Evolutionary conservation across 2,888 invertebrate genomes (phyloP), one percentile per base, ranked within the genome.

Genomic region (Trachelus tabidus): DNA sequence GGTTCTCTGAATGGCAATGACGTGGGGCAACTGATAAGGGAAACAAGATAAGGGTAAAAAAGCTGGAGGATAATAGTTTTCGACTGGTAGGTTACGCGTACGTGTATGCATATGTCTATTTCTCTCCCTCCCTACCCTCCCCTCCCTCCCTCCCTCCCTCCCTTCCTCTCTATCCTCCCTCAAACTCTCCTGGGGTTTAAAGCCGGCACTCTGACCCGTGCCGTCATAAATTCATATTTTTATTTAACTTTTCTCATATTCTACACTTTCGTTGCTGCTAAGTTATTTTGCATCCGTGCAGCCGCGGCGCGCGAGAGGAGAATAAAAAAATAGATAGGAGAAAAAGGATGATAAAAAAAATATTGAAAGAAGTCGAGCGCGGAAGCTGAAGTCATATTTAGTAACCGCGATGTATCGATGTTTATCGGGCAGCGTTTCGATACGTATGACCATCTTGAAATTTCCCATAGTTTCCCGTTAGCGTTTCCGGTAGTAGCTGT

Each of bases 181-280:
- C 9, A 23, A 15, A 71, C 71, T 71, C 71, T 34, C 71, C 71
- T 15, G 71, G 31, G 71, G 0, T 0, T 34, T 56, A 56, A 56
- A 56, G 9, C 56, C 56, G 23, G 56, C 56, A 56, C 56, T 56
- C 56, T 23, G 56, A 56, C 23, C 40, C 30, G 12, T 34, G 37
- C 73, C 73, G 73, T 76, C 78, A 74, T 81, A 81, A 81, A 82
- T 82, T 82, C 78, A 77, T 56, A 82, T 82, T 79, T 82, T 78
- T 82, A 78, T 77, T 79, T 75, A 82, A 82, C 82, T 78, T 82
- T 81, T 77, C 81, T 77, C 82, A 82, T 82, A 80, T 82, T 77
- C 79, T 76, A 15, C 71, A 77, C 69, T 76, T 78, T 81, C 79
- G 71, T 71, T 71, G 33, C 71, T 12, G 34, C 71, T 71, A 34